Conservation (phyloP, 2,797 vertebrate genomes). For the Falco novaeseelandiae region DNA sequence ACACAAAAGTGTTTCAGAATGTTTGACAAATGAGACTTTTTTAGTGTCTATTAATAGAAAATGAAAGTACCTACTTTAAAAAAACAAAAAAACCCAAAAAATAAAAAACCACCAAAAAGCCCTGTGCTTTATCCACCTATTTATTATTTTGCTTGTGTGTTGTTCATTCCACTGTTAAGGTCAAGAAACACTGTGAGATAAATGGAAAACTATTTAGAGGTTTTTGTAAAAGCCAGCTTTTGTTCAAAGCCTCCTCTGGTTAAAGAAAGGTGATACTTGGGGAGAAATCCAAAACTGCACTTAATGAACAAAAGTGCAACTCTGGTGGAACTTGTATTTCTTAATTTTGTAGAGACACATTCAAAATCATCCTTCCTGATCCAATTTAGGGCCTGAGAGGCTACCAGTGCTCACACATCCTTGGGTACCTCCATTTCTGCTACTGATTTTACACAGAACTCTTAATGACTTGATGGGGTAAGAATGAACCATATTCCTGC, state of each 20-base stretch:
- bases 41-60: not conserved
- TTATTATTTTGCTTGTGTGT: not conserved
- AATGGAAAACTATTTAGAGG: not conserved
- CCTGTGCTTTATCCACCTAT: not conserved
- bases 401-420: not conserved
- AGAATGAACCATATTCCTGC: not conserved
- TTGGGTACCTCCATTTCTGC: not conserved
- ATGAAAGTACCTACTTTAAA: not conserved
- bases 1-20: not conserved
- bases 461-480: not conserved
- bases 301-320: not conserved
- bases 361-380: not conserved
- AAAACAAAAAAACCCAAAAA: not conserved
- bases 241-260: not conserved
- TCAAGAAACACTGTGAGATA: not conserved
- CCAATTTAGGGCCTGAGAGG: not conserved
- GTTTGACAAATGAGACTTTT: not conserved
- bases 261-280: not conserved
- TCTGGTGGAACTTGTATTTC: not conserved
- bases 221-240: not conserved
- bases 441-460: not conserved
- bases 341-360: not conserved
- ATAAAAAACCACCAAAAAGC: not conserved
- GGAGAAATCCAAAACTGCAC: not conserved
- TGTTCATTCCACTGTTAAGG: not conserved